These are phyloP conservation scores for Ganaspis brasiliensis DNA, from an alignment of 2,888 invertebrate species.

Conservation along the genomic window DNA sequence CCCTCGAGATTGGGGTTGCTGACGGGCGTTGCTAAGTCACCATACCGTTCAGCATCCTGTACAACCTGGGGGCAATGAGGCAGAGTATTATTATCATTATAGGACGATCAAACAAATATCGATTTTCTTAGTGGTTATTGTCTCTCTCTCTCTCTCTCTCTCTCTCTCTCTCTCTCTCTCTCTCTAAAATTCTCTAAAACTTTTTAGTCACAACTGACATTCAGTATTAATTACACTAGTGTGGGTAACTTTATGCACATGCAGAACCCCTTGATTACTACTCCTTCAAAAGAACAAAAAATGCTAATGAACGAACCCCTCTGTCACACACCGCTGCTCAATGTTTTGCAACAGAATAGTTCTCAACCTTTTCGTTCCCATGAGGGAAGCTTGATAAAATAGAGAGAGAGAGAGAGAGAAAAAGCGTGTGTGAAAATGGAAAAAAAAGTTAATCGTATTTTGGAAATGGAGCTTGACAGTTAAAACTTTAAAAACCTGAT, in stretches of 20 bases:
- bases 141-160: conserved; percentile 31
- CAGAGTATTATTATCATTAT: conserved; percentile 24
- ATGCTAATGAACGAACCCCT: conserved; percentile 40
- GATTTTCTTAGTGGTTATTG: conserved; percentile 44
- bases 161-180: conserved; percentile 38
- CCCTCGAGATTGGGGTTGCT: conserved; percentile 11
- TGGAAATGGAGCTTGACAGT: not conserved
- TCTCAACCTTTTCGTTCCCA: conserved; percentile 35
- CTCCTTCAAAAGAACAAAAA: conserved; percentile 39
- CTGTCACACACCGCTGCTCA: conserved; percentile 32
- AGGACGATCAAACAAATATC: conserved; percentile 17
- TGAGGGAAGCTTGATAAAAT: conserved; percentile 22
- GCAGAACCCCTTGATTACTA: conserved; percentile 19
- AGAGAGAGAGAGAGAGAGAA: too few species aligned
- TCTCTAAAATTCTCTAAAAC: not conserved
- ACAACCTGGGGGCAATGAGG: conserved; percentile 19
- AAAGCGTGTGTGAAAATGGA: not conserved
- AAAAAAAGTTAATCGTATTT: not conserved
- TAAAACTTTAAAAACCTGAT: too few species aligned
- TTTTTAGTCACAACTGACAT: conserved; percentile 10
- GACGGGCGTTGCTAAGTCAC: conserved; percentile 47
- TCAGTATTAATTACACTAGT: conserved; percentile 22
- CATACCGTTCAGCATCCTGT: conserved; percentile 47
- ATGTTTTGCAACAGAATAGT: conserved; percentile 27
- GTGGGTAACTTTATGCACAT: not conserved